phyloP scores from a whole-genome alignment of 2,888 invertebrate species.

The Diarsia mendica region DNA sequence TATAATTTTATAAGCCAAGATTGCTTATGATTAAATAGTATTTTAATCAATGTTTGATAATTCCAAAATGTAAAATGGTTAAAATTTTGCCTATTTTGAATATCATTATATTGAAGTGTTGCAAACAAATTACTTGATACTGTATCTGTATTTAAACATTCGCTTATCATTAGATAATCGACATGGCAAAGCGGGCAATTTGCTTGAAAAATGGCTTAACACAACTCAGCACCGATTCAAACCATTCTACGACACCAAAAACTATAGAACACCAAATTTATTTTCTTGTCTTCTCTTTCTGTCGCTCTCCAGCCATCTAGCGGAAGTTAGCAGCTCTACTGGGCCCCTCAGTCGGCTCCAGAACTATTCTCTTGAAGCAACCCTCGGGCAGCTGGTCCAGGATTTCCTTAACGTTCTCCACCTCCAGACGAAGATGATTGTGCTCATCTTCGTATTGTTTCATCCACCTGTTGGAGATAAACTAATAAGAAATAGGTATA shows the following conservation, averaged over 20 bases:
- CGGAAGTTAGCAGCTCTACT: slow-evolving; percentile 76
- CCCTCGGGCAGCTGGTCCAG: slow-evolving; percentile 94
- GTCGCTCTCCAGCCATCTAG: slow-evolving; percentile 63
- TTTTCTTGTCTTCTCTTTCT: slow-evolving; percentile 1
- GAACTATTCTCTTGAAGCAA: slow-evolving; percentile 94
- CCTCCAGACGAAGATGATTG: slow-evolving; percentile 92
- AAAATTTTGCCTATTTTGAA: not conserved
- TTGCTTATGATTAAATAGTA: not conserved
- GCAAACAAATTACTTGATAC: not conserved
- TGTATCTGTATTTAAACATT: not conserved
- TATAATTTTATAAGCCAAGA: slow-evolving; percentile 14
- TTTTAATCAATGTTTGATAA: not conserved
- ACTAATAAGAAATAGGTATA: not conserved
- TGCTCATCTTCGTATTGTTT: slow-evolving; percentile 95
- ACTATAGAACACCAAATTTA: not conserved
- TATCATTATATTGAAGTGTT: not conserved
- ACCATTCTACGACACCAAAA: not conserved
- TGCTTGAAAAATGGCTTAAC: not conserved
- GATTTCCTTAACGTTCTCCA: slow-evolving; percentile 95
- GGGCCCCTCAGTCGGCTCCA: slow-evolving; percentile 92
- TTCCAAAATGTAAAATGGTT: not conserved
- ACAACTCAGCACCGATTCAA: not conserved
- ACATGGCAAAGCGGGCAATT: not conserved
- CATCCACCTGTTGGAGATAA: slow-evolving; percentile 90
- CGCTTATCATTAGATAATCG: not conserved